Percentiles rank a stretch among this genome's conserved stretches.
Conservation (phyloP, 2,888 invertebrate genomes). For the Drepanosiphum platanoidis region DNA sequence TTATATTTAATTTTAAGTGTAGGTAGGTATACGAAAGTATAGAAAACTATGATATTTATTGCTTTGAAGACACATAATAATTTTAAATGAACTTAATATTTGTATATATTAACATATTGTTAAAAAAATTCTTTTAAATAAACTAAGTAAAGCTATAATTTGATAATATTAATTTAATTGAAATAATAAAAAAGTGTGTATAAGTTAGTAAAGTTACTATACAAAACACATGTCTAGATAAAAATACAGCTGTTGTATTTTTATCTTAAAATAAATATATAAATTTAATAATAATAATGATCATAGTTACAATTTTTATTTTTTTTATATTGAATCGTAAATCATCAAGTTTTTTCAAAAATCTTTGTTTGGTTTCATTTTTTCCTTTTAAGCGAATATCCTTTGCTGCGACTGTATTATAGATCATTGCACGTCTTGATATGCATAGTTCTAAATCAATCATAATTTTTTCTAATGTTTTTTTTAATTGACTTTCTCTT, state of each 20-base stretch:
- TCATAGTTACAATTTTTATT: constrained; percentile 68
- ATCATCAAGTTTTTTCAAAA: constrained; percentile 72
- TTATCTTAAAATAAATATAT: not conserved
- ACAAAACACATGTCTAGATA: not conserved
- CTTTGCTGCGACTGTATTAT: constrained; percentile 71
- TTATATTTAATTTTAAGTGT: no score
- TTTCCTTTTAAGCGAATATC: constrained; percentile 68
- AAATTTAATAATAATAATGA: constrained; percentile 11
- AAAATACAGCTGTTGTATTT: no score
- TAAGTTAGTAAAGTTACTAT: not conserved
- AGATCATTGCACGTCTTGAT: constrained; percentile 74
- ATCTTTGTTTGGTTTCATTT: constrained; percentile 65
- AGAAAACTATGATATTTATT: no score
- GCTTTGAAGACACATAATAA: no score
- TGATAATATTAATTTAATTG: no score
- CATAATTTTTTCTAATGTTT: constrained; percentile 73
- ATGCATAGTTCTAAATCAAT: constrained; percentile 76
- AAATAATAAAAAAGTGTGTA: not conserved
- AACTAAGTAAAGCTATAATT: not conserved
- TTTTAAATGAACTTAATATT: no score
- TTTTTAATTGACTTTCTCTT: constrained; percentile 69
- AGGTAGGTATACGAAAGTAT: not conserved
- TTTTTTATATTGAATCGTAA: constrained; percentile 72
- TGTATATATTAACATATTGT: no score
- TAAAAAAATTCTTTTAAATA: no score